Base-by-base conservation (phyloP, 2,888 invertebrate genomes). In the Empis stercorea region DNA sequence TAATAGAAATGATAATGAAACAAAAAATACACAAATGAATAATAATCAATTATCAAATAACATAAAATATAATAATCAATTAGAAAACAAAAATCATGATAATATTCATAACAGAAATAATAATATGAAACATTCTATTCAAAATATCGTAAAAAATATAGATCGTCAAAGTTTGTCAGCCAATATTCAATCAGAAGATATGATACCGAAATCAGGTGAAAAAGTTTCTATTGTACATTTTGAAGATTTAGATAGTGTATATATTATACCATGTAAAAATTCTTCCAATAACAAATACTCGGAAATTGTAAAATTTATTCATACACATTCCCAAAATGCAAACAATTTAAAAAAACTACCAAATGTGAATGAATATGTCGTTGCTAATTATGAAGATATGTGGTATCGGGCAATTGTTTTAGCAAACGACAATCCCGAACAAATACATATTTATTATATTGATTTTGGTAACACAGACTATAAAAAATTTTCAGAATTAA, bases 391-490 rank as follows among this genome's bases (percentile, higher is more conserved):
- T 20, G 46, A 49, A 45, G 48, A 43, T 15, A 47, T n/a, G 1
- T 40, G 27, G 20, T 52, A 46, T 43, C 49, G 54, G 10, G 52
- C 46, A 3, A 14, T 47, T 2, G 49, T 52, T 1, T n/a, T 54
- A n/a, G 34, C 7, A 10, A 47, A 44, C 27, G 11, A 30, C 3
- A 23, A 32, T 10, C 45, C 44, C 34, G 45, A 42, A 14, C 46
- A 41, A 17, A 52, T 54, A 2, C 5, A n/a, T 0, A 47, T 54
- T 10, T 46, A 43, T 4, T 54, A 48, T 43, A 30, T 52, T 30
- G 54, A 54, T 47, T 54, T 52, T 36, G 54, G 54, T n/a, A 54
- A 54, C 48, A 27, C 39, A 1, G 53, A 51, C 14, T 11, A 13
- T 4, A 53, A 51, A 39, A 50, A 51, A 40, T 45, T 51, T 40